Base-by-base conservation (phyloP, 2,113 vertebrate genomes). In the Vulpes lagopus region DNA sequence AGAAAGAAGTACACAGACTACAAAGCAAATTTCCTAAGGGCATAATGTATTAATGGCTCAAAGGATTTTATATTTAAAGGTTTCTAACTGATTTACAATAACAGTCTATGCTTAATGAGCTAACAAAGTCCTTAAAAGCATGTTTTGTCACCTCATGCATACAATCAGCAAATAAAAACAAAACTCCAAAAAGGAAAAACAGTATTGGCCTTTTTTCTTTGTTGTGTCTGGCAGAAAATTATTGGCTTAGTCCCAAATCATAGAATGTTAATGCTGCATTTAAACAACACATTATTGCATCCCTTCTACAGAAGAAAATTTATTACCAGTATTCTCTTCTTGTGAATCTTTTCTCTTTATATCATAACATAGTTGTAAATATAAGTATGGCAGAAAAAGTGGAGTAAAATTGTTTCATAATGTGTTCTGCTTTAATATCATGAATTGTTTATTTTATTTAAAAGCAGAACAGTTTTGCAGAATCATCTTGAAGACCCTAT, bases 281-380 rank as follows among this genome's bases (percentile, higher is more conserved):
- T 94, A 96, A 97, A 95, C 51, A 53, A 51, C n/a, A 97, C n/a
- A 69, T 94, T 92, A 90, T 9, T 55, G n/a, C 79, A 53, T 86
- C 9, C 49, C 5, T 86, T 90, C 23, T 30, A 74, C 32, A 62
- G 19, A 73, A 65, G 15, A 74, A 11, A 62, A 95, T 92, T 92
- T 95, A 95, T 88, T 60, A 25, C 35, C 57, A 80, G 60, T 90
- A 32, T 3, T 60, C 7, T 92, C 1, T 25, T 90, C 60, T 89
- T 82, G 16, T 64, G 71, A 95, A 57, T 83, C 27, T 81, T 14
- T 90, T 94, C 38, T 23, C 49, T 91, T 95, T 51, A 69, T 60
- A 35, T 71, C 30, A 73, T 93, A 93, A 96, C 92, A 80, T 74
- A 84, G 8, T 27, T 80, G 38, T 86, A 95, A 95, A 30, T 74